phyloP scores from a whole-genome alignment of 2,797 vertebrate genomes.

The Sitta carolinensis region DNA sequence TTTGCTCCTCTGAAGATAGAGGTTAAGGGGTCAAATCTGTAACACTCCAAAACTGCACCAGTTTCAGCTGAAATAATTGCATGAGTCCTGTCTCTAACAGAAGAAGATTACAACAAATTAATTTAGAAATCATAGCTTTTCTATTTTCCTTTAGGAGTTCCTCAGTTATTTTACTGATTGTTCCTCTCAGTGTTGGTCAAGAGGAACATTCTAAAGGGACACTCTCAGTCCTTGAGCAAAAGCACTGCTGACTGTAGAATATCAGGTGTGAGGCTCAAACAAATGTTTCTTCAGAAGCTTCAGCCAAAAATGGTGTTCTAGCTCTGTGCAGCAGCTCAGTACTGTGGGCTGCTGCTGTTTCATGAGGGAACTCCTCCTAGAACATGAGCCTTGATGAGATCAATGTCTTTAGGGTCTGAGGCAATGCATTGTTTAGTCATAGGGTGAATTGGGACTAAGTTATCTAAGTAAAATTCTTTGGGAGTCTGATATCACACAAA shows the following conservation, averaged over 20 bases:
- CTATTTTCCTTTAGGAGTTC: neutral
- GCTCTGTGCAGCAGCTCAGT: neutral
- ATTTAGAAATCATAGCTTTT: neutral
- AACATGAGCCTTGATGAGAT: neutral
- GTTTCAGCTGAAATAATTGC: neutral
- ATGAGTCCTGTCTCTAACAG: neutral
- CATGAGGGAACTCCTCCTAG: neutral
- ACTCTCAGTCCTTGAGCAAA: neutral
- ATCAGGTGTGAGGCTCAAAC: neutral
- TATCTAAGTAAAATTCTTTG: neutral
- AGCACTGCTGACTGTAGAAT: neutral
- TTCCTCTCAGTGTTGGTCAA: neutral
- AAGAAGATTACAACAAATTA: neutral
- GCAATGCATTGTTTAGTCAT: neutral
- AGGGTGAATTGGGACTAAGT: neutral
- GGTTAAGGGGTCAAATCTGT: neutral
- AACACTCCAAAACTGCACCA: neutral
- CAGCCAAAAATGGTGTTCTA: neutral
- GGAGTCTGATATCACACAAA: neutral
- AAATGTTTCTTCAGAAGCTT: neutral
- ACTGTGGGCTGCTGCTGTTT: neutral
- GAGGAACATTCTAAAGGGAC: neutral
- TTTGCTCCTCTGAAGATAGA: neutral
- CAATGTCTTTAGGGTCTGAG: neutral
- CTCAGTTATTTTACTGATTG: neutral